These are phyloP conservation scores for Chaetorhynchus papuensis DNA, from an alignment of 2,113 vertebrate genomes.

Conservation along the genomic window DNA sequence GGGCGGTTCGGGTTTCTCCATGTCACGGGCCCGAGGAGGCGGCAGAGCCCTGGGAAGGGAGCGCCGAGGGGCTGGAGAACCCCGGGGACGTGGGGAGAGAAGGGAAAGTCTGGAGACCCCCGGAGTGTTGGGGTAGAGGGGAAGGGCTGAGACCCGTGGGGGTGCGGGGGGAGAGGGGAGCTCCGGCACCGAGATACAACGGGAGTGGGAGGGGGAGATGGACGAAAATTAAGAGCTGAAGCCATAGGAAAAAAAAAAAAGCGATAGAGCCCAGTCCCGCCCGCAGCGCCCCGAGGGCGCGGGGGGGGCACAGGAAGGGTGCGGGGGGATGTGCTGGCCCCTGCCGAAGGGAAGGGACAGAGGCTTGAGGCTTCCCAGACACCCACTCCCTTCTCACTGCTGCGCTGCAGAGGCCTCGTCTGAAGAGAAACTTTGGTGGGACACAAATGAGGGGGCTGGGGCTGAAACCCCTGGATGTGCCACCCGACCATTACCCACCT, in stretches of 20 bases:
- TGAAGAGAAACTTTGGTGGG: neutral
- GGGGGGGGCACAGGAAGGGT: neutral
- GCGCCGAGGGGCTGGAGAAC: too few species aligned
- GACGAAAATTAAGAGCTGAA: neutral
- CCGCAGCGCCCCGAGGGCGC: neutral
- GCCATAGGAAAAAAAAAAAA: too few species aligned
- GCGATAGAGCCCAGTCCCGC: neutral
- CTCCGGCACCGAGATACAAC: neutral
- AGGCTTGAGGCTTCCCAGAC: neutral
- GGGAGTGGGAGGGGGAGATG: neutral
- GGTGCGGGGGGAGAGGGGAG: neutral
- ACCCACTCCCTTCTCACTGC: neutral
- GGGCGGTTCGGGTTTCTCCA: accelerated
- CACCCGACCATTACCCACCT: neutral
- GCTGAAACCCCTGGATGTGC: too few species aligned
- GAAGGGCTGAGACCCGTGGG: neutral
- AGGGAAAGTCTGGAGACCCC: neutral
- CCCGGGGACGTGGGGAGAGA: neutral
- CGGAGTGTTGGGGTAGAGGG: neutral
- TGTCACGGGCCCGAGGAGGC: neutral
- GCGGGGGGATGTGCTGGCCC: neutral
- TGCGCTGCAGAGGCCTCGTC: neutral
- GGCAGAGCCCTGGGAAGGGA: too few species aligned
- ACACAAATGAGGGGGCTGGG: too few species aligned
- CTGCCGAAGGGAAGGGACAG: neutral